Conservation (phyloP, 2,797 vertebrate genomes). For the Phoeniculus purpureus region DNA sequence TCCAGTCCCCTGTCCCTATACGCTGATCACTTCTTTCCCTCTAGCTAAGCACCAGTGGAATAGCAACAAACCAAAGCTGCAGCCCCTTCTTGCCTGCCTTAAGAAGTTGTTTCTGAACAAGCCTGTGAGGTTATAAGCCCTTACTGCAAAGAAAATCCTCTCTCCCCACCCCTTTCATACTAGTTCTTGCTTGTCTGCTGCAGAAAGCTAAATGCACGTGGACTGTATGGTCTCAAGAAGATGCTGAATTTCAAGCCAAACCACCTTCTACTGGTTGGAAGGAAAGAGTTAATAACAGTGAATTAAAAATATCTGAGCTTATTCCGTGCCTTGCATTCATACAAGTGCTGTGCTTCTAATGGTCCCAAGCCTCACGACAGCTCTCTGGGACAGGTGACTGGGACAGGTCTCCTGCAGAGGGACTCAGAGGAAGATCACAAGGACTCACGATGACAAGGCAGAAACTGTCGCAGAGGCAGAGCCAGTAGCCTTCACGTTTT, state of each 20-base stretch:
- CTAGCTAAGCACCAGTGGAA: not conserved
- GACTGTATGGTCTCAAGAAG: not conserved
- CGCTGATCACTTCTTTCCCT: not conserved
- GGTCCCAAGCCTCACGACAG: not conserved
- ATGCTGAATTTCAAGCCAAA: constrained; percentile 50
- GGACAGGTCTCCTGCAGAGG: not conserved
- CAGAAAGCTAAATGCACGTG: constrained; percentile 26
- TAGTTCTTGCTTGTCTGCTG: constrained; percentile 39
- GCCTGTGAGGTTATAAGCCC: constrained; percentile 9
- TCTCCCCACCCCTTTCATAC: constrained; percentile 38
- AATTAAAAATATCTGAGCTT: constrained; percentile 22
- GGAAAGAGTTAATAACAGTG: not conserved
- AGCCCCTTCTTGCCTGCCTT: not conserved
- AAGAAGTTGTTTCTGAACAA: constrained; percentile 2
- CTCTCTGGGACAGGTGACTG: not conserved
- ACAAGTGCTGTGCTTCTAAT: not conserved
- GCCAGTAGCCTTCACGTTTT: not conserved
- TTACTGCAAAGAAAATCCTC: constrained; percentile 22
- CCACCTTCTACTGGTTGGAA: constrained; percentile 25
- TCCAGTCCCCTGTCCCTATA: not conserved
- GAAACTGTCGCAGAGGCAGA: constrained; percentile 16
- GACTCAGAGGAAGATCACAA: not conserved
- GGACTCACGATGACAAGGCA: constrained; percentile 41
- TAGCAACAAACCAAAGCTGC: not conserved
- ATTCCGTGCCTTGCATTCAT: not conserved